These are phyloP conservation scores for Thera britannica DNA, from an alignment of 2,888 invertebrate species.

Conservation along the genomic window DNA sequence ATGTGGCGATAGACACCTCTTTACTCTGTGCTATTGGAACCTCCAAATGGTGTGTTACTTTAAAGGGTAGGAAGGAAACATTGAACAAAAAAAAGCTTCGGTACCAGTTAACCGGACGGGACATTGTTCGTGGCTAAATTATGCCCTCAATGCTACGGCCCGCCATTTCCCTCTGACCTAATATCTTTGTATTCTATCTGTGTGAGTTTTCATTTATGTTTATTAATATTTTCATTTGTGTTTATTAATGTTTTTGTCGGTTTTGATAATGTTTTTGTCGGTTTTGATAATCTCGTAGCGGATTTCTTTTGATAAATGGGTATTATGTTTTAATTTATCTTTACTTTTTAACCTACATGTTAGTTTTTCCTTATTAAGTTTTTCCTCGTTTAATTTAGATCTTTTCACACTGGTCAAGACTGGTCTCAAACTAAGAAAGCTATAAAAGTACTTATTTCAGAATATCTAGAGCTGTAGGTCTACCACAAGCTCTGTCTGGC, in stretches of 20 bases:
- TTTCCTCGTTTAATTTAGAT: too few relatives aligned
- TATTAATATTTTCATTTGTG: constrained; percentile 39
- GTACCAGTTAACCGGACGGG: constrained; percentile 55
- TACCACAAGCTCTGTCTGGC: too few relatives aligned
- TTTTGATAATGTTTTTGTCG: constrained; percentile 43
- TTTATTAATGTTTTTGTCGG: too few relatives aligned
- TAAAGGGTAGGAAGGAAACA: constrained; percentile 46
- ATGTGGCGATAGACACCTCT: too few relatives aligned
- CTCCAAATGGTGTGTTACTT: constrained; percentile 16
- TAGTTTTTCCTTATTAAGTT: too few relatives aligned
- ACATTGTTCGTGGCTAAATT: constrained; percentile 65
- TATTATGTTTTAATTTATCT: constrained; percentile 16
- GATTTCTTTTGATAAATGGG: constrained; percentile 29
- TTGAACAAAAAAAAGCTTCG: constrained; percentile 48
- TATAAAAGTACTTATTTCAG: too few relatives aligned
- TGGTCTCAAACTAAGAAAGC: too few relatives aligned
- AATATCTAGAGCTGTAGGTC: too few relatives aligned
- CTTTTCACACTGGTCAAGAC: too few relatives aligned
- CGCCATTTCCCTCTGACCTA: constrained; percentile 59
- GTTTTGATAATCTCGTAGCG: constrained; percentile 33
- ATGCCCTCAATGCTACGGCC: constrained; percentile 61
- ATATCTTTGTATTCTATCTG: constrained; percentile 48
- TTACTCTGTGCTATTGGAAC: not conserved
- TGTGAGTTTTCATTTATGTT: constrained; percentile 45
- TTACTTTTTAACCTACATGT: constrained; percentile 3